phyloP scores from a whole-genome alignment of 2,797 vertebrate genomes.

The Enteromius thamalakanensis region DNA sequence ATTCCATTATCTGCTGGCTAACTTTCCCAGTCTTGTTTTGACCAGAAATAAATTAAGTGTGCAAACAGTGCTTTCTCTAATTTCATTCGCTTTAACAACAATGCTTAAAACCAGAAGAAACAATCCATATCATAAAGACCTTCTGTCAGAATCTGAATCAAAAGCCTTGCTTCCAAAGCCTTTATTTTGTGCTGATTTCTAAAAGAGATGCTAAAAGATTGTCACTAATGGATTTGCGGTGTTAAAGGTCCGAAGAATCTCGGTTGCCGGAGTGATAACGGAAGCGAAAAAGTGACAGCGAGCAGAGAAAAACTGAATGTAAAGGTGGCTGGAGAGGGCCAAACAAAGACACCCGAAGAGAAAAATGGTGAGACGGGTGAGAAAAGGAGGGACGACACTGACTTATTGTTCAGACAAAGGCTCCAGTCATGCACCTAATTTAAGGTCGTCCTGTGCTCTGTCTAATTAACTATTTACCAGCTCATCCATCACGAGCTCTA shows the following conservation, averaged over 20 bases:
- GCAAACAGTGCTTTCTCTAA: neutral
- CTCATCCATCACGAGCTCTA: constrained; percentile 76
- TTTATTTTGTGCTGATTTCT: constrained; percentile 49
- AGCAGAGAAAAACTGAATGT: neutral
- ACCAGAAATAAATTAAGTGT: neutral
- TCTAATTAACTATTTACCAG: constrained; percentile 86
- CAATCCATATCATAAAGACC: constrained; percentile 20
- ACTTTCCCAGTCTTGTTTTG: neutral
- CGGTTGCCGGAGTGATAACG: neutral
- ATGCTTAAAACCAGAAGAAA: constrained; percentile 6
- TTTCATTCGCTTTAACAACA: neutral
- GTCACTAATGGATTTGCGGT: constrained; percentile 52
- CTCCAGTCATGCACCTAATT: constrained; percentile 79
- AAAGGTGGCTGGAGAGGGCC: neutral
- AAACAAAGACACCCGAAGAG: constrained; percentile 37
- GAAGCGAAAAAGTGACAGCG: constrained; percentile 2
- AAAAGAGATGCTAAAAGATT: constrained; percentile 44
- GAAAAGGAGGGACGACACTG: constrained; percentile 57
- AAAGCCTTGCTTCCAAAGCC: constrained; percentile 29
- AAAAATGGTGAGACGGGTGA: constrained; percentile 9
- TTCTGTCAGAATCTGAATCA: constrained; percentile 31
- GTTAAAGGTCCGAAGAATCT: constrained; percentile 37
- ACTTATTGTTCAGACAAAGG: constrained; percentile 78
- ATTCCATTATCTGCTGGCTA: neutral
- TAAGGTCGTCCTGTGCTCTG: constrained; percentile 77